Base-by-base conservation (phyloP, 2,888 invertebrate species). In the Pyrgus malvae region DNA sequence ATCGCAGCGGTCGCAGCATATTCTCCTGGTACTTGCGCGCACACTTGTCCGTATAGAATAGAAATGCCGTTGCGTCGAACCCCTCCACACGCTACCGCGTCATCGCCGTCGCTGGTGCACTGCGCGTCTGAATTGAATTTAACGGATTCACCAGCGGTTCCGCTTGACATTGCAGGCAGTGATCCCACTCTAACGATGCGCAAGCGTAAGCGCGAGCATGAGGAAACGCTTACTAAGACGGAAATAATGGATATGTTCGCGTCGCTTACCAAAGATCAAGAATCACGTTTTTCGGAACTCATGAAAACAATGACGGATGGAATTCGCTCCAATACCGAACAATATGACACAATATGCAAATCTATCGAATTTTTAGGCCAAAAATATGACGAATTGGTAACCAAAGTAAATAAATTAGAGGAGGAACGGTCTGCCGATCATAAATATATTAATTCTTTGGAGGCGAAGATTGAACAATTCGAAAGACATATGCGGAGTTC, bases 311-410 rank as follows among this genome's bases (percentile, higher is more conserved):
- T 50, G n/a, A 29, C 14, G 33, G 33, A 29, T 3, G 50, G 50
- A 29, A 50, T 50, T 17, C 25, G 25, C 7, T 21, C 33, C 5
- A 19, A 50, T 27, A 42, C 50, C n/a, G 42, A 50, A 23, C 50
- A 50, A 42, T 33, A 50, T 19, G 21, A 33, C 11, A 16, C 5
- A 4, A 50, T 50, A 23, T 6, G 29, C 19, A 33, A 33, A 8
- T 50, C 50, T 16, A 40, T 50, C 4, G 50, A 50, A 23, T 41
- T 42, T 16, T 35, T 50, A 14, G 42, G 42, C 7, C 19, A 50
- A 33, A 50, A 50, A 41, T 50, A 50, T 42, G 42, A 50, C 11
- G 50, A 50, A n/a, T 19, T 50, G 23, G 19, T 50, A 16, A 35
- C 12, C 1, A 50, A 50, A 50, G 29, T 50, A 7, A 8, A 50